phyloP scores from a whole-genome alignment of 2,888 invertebrate genomes.

The Volucella inanis region DNA sequence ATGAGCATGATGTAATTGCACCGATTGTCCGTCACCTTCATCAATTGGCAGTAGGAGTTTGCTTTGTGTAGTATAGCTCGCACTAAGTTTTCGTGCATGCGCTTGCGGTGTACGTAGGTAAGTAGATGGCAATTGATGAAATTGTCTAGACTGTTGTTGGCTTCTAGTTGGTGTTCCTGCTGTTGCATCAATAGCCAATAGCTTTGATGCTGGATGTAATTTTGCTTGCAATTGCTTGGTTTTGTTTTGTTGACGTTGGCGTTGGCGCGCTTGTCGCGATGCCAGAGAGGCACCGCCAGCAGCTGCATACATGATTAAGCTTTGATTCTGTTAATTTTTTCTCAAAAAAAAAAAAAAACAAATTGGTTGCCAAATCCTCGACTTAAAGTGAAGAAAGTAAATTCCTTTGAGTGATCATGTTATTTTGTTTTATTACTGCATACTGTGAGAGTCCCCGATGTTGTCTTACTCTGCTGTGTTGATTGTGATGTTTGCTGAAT shows the following conservation, averaged over 20 bases:
- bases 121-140: slow-evolving; percentile 84
- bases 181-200: slow-evolving; percentile 77
- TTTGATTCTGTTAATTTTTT: slow-evolving; percentile 5
- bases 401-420: slow-evolving; percentile 37
- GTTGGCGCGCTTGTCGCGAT: slow-evolving; percentile 90
- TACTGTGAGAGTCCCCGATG: slow-evolving; percentile 22
- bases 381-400: slow-evolving; percentile 8
- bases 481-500: slow-evolving; percentile 68
- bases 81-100: slow-evolving; percentile 82
- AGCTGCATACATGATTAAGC: slow-evolving; percentile 90
- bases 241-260: slow-evolving; percentile 85
- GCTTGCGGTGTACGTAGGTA: slow-evolving; percentile 83
- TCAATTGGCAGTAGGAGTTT: slow-evolving; percentile 83
- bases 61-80: slow-evolving; percentile 82
- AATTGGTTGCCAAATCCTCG: background rate
- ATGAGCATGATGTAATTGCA: slow-evolving; percentile 79
- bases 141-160: slow-evolving; percentile 83
- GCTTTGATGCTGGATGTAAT: slow-evolving; percentile 83
- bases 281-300: slow-evolving; percentile 94
- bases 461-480: slow-evolving; percentile 29
- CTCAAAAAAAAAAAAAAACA: slow-evolving; percentile 5
- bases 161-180: slow-evolving; percentile 80
- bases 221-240: slow-evolving; percentile 84
- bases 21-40: slow-evolving; percentile 81
- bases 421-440: background rate